Evolutionary conservation across 2,888 invertebrate species (phyloP), one percentile per base, ranked within the genome.

Genomic region (Cenopis cana): DNA sequence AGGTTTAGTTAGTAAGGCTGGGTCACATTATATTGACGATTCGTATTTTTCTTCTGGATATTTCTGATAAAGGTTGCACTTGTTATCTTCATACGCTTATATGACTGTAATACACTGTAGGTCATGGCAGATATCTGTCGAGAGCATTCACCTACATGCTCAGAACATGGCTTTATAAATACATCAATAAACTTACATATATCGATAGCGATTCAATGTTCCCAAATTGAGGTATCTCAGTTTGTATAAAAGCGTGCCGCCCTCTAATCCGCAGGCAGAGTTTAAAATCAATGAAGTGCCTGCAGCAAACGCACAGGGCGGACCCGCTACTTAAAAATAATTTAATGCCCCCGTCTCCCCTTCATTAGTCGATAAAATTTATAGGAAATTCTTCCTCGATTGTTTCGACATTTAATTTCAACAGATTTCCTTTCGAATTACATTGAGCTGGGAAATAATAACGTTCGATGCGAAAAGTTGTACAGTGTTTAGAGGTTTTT

Each of bases 301-400:
- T 56, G 74, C 69, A 73, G 75, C 68, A 60, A 75, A 74, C 74
- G 78, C 74, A 72, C 73, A 71, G 77, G 82, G 81, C 73, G 77
- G 76, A 74, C 75, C 78, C 68, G 75, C 82, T 82, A 82, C 85
- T 88, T 88, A 86, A 86, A 88, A 88, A 86, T 86, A 86, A 88
- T 86, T 88, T 84, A 85, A 82, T 76, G 77, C 76, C 78, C 68
- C 9, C 17, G 17, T 72, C 75, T 77, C 79, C 85, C 84, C 81
- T 83, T 83, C 81, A 86, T 89, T 86, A 81, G 81, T 77, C 85
- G 80, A 83, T 85, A 18, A 71, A 84, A 85, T 84, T 84, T 83
- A 79, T 81, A 79, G 79, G 76, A 81, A 83, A 86, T 84, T 82
- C 84, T 84, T 82, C 72, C 75, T 71, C 75, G 73, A 85, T 86